Evolutionary conservation across 1,140 invertebrate genomes (phyloP).

Genomic region (Drosophila miranda): DNA sequence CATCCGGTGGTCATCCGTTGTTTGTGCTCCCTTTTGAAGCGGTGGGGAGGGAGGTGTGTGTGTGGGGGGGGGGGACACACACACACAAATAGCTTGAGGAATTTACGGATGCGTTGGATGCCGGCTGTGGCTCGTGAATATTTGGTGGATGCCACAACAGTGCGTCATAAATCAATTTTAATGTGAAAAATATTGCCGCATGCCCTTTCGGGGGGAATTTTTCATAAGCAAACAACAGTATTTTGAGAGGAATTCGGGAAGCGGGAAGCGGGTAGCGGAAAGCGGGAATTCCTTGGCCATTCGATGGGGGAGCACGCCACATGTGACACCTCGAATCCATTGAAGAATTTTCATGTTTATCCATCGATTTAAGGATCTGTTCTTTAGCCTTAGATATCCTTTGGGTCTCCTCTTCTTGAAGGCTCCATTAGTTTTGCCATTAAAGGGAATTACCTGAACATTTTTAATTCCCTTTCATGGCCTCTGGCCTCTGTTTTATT

Average conservation of each 20-base stretch:
- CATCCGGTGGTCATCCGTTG: slow-evolving; percentile 33
- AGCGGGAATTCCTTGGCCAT: slow-evolving; percentile 22
- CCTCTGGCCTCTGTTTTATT: background rate
- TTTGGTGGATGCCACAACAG: slow-evolving; percentile 26
- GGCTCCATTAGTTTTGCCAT: too few relatives aligned
- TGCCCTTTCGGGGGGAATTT: slow-evolving; percentile 29
- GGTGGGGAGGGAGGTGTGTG: slow-evolving; percentile 16
- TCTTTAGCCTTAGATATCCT: too few relatives aligned
- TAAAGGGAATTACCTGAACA: too few relatives aligned
- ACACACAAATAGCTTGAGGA: slow-evolving; percentile 63
- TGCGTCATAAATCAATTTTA: slow-evolving; percentile 79
- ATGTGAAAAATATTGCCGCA: slow-evolving; percentile 73
- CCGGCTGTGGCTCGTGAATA: slow-evolving; percentile 12
- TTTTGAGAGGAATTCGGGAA: too few relatives aligned
- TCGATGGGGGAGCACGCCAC: slow-evolving; percentile 17
- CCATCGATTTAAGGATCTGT: too few relatives aligned
- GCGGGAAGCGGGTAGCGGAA: too few relatives aligned
- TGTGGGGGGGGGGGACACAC: slow-evolving; percentile 36
- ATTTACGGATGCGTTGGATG: slow-evolving; percentile 49
- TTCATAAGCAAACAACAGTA: slow-evolving; percentile 38
- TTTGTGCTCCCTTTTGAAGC: slow-evolving; percentile 39
- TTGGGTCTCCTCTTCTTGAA: too few relatives aligned
- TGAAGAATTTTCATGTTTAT: too few relatives aligned
- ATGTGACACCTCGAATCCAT: slow-evolving; percentile 44
- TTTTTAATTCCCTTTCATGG: too few relatives aligned